These are phyloP conservation scores for Lagria hirta DNA, from an alignment of 2,888 invertebrate species.

Conservation along the genomic window DNA sequence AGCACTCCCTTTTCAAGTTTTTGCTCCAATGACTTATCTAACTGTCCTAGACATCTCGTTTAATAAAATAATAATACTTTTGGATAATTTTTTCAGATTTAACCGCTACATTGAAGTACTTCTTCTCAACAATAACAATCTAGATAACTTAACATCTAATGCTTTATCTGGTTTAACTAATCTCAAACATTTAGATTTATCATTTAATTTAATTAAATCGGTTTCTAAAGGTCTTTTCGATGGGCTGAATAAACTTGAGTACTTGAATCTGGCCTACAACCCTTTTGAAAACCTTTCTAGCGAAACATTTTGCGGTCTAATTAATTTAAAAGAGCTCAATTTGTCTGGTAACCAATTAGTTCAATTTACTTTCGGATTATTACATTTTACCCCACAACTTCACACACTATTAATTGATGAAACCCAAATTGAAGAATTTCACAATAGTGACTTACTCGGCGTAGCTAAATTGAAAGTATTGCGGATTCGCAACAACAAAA, in stretches of 20 bases:
- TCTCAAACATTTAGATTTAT: slow-evolving; percentile 66
- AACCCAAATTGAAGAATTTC: slow-evolving; percentile 66
- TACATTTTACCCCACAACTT: slow-evolving; percentile 65
- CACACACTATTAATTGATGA: slow-evolving; percentile 64
- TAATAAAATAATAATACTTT: slow-evolving; percentile 71
- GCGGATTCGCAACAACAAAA: slow-evolving; percentile 63
- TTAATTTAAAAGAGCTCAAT: slow-evolving; percentile 59
- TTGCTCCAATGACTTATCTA: slow-evolving; percentile 66
- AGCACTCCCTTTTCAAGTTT: slow-evolving; percentile 75
- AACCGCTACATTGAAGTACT: slow-evolving; percentile 68
- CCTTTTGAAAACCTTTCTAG: slow-evolving; percentile 61
- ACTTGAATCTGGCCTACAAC: slow-evolving; percentile 66
- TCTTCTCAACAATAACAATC: slow-evolving; percentile 67
- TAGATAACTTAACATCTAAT: slow-evolving; percentile 70
- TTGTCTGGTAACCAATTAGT: slow-evolving; percentile 62
- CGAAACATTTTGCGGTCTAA: slow-evolving; percentile 63
- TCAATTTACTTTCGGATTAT: slow-evolving; percentile 62
- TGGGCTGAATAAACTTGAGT: slow-evolving; percentile 62
- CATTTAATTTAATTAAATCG: slow-evolving; percentile 63
- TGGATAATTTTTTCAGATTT: slow-evolving; percentile 76
- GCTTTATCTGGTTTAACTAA: slow-evolving; percentile 73
- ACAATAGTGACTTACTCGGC: slow-evolving; percentile 67
- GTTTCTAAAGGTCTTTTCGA: slow-evolving; percentile 71
- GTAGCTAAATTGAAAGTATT: slow-evolving; percentile 62
- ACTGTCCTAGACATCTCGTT: slow-evolving; percentile 70